These are phyloP conservation scores for Caenorhabditis becei DNA, from an alignment of 2,888 invertebrate genomes.

Conservation along the genomic window DNA sequence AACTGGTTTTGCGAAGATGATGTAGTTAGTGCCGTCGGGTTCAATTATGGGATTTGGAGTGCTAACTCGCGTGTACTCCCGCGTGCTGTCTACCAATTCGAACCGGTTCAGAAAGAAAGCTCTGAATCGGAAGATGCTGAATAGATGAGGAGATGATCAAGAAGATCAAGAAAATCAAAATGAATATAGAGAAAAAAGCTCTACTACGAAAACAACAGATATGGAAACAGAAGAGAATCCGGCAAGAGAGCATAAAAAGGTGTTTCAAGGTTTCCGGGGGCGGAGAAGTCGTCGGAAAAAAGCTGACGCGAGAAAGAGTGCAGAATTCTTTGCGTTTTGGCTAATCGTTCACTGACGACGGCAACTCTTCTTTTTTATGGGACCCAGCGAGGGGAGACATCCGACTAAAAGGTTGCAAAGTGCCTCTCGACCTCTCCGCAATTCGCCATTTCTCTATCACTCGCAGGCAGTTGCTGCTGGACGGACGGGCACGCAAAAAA, in stretches of 20 bases:
- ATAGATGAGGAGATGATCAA: conserved; percentile 13
- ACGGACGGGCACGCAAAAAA: neutral
- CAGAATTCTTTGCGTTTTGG: conserved; percentile 36
- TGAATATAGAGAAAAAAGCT: neutral
- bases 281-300: conserved; percentile 19
- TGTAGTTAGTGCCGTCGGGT: conserved; percentile 16
- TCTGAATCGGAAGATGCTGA: neutral
- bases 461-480: neutral
- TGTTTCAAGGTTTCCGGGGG: conserved; percentile 41
- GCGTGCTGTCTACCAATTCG: neutral
- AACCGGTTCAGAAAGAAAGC: neutral
- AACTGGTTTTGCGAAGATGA: conserved; percentile 39
- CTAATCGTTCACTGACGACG: conserved; percentile 44
- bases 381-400: conserved; percentile 19
- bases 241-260: conserved; percentile 22
- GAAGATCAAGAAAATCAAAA: neutral
- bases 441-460: conserved; percentile 11
- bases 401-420: conserved; percentile 57
- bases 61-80: neutral
- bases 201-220: no score
- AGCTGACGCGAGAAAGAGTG: conserved; percentile 20
- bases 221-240: neutral
- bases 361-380: conserved; percentile 26
- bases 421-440: conserved; percentile 30
- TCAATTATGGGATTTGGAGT: conserved; percentile 40